Conservation (phyloP, 2,888 invertebrate species). For the Petrophora chlorosata region DNA sequence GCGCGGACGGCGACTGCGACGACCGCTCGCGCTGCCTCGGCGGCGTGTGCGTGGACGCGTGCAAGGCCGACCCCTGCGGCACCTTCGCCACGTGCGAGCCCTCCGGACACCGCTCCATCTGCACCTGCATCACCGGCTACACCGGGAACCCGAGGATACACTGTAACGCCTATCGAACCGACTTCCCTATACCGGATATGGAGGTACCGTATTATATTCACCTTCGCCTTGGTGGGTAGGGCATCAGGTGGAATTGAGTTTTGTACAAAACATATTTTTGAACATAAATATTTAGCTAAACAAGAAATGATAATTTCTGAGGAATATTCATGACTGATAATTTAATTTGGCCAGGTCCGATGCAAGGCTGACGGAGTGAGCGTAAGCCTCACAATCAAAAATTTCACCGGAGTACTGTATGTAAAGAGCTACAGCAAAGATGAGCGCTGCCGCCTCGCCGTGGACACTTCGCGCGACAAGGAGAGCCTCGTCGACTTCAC, state of each 20-base stretch:
- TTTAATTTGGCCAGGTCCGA: constrained; percentile 84
- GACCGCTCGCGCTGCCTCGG: constrained; percentile 91
- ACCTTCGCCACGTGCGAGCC: constrained; percentile 91
- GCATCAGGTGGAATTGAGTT: too few species aligned
- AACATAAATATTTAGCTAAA: too few species aligned
- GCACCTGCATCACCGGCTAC: constrained; percentile 90
- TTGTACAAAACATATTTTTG: too few species aligned
- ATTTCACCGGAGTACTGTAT: constrained; percentile 95
- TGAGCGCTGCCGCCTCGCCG: constrained; percentile 92
- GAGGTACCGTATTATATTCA: constrained; percentile 64
- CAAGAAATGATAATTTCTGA: too few species aligned
- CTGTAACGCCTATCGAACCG: constrained; percentile 89
- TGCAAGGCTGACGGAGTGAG: constrained; percentile 96
- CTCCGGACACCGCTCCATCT: constrained; percentile 89
- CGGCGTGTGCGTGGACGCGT: constrained; percentile 91
- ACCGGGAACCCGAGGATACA: constrained; percentile 89
- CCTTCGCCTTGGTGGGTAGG: too few species aligned
- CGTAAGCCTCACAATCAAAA: constrained; percentile 90
- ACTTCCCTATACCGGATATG: constrained; percentile 94
- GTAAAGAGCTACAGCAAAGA: constrained; percentile 98
- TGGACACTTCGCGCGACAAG: constrained; percentile 88
- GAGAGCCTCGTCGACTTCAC: constrained; percentile 91
- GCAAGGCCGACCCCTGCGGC: constrained; percentile 88
- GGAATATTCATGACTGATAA: too few species aligned
- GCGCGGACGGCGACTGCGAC: constrained; percentile 89